These are phyloP conservation scores for Urocyon cinereoargenteus DNA, from an alignment of 2,797 vertebrate genomes.

Conservation along the genomic window DNA sequence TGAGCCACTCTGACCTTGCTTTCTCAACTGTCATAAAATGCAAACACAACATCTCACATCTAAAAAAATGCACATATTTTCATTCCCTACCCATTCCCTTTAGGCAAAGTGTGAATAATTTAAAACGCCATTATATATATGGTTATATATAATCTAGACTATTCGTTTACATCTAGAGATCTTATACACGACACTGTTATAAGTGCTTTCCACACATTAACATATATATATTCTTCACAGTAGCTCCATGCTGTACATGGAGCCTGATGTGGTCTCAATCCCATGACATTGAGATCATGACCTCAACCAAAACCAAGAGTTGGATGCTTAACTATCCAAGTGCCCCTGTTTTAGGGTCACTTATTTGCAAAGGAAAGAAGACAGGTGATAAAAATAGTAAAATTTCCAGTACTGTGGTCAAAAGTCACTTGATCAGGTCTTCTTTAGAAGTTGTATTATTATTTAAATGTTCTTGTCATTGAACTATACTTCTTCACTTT, in stretches of 20 bases:
- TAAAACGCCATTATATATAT: not conserved
- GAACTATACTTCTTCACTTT: not conserved
- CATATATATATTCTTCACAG: not conserved
- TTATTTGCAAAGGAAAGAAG: not conserved
- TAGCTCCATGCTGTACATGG: not conserved
- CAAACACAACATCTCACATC: not conserved
- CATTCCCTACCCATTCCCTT: not conserved
- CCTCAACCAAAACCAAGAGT: not conserved
- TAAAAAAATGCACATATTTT: slow-evolving; percentile 9
- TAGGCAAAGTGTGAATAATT: not conserved
- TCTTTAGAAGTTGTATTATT: not conserved
- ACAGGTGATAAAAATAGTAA: not conserved
- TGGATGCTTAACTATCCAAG: not conserved
- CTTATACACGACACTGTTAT: not conserved
- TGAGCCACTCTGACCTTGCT: not conserved
- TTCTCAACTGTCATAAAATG: not conserved
- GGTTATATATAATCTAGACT: not conserved
- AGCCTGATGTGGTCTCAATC: not conserved
- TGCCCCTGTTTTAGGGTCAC: not conserved
- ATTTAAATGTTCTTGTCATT: not conserved
- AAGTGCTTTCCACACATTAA: not conserved
- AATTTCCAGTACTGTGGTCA: not conserved
- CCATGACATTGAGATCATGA: not conserved
- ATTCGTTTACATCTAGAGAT: not conserved
- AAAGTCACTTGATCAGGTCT: not conserved